phyloP scores from a whole-genome alignment of 2,113 vertebrate species.

The Pseudois nayaur region DNA sequence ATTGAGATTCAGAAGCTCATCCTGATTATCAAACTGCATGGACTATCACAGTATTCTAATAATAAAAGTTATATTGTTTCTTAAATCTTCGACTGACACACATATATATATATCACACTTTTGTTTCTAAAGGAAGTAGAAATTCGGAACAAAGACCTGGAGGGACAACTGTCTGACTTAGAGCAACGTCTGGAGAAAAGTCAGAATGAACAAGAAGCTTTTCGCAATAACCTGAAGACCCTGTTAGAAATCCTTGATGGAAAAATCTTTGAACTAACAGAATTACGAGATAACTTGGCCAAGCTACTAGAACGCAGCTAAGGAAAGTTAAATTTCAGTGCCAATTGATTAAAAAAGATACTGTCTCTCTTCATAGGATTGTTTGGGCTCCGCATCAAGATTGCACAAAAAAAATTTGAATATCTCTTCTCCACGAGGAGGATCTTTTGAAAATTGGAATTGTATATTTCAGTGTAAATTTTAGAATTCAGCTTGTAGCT shows the following conservation, averaged over 20 bases:
- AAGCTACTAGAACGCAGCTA: slow-evolving; percentile 97
- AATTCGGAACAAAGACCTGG: slow-evolving; percentile 93
- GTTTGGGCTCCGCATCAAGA: slow-evolving; percentile 82
- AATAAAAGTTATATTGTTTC: neutral
- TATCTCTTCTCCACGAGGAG: slow-evolving; percentile 77
- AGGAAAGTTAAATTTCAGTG: slow-evolving; percentile 82
- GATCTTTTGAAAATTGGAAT: slow-evolving; percentile 84
- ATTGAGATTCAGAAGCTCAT: neutral
- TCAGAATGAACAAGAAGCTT: slow-evolving; percentile 96
- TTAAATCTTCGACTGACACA: neutral
- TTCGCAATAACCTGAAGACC: slow-evolving; percentile 97
- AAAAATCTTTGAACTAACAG: slow-evolving; percentile 99
- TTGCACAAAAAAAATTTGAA: slow-evolving; percentile 80
- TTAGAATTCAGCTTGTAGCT: slow-evolving; percentile 80
- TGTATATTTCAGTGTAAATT: slow-evolving; percentile 82
- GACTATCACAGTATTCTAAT: neutral
- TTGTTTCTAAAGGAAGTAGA: slow-evolving; percentile 92
- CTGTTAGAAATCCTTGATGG: slow-evolving; percentile 98
- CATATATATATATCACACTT: slow-evolving; percentile 65
- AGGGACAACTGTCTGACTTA: slow-evolving; percentile 92
- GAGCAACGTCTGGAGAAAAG: slow-evolving; percentile 97
- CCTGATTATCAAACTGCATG: neutral
- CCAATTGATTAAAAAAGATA: slow-evolving; percentile 81
- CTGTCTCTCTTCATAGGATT: slow-evolving; percentile 83
- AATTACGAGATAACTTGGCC: slow-evolving; percentile 96